A percentile compares a stretch with the other conserved stretches of the same genome.
Conservation (phyloP, 1,140 invertebrate genomes). For the Zaprionus ornatus region DNA sequence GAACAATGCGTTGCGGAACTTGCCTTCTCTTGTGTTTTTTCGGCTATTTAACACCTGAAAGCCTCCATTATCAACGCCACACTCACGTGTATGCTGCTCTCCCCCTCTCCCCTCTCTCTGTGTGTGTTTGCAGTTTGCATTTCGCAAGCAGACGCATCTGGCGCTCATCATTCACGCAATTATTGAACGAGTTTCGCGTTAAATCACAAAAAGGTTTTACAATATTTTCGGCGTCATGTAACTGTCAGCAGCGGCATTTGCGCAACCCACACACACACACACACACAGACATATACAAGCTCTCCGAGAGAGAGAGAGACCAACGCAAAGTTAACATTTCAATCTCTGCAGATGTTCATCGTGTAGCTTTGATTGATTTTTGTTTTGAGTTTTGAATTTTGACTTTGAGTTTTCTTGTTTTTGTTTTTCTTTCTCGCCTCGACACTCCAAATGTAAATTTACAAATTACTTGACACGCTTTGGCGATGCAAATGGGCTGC, state of each 20-base stretch:
- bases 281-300: conserved; percentile 7
- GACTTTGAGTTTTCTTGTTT: conserved; percentile 2
- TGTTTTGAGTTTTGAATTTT: conserved; percentile 14
- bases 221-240: conserved; percentile 70
- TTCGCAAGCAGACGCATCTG: conserved; percentile 65
- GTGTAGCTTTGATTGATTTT: conserved; percentile 70
- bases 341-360: conserved; percentile 53
- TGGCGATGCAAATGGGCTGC: conserved; percentile 20
- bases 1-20: conserved; percentile 71
- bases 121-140: conserved; percentile 56
- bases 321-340: conserved; percentile 63
- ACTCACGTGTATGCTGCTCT: neutral
- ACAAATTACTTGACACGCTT: conserved; percentile 69
- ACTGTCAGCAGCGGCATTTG: conserved; percentile 62
- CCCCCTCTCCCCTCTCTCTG: neutral
- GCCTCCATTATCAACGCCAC: conserved; percentile 34
- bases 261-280: conserved; percentile 45
- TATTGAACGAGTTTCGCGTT: conserved; percentile 75
- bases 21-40: conserved; percentile 6
- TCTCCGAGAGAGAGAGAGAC: conserved; percentile 5
- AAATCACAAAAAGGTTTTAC: conserved; percentile 66
- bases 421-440: conserved; percentile 16
- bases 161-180: conserved; percentile 58
- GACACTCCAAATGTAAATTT: conserved; percentile 68
- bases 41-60: conserved; percentile 68